A percentile compares a stretch with the other conserved stretches of the same genome.
These are phyloP conservation scores for Thrips palmi DNA, from an alignment of 1,140 invertebrate species.

Conservation along the genomic window DNA sequence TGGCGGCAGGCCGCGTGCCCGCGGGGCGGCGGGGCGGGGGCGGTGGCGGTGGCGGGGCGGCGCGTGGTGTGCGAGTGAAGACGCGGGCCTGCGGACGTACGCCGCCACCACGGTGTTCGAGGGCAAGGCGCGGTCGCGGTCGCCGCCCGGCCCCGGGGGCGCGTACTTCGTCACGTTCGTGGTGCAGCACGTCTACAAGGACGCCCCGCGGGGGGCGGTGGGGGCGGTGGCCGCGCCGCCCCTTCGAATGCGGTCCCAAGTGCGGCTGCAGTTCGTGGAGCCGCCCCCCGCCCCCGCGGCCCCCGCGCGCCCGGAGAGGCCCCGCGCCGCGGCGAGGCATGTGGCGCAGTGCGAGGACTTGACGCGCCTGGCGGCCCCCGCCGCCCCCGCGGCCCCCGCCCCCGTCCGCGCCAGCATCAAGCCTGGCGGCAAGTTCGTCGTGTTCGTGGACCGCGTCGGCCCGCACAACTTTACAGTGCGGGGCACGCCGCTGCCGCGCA, in stretches of 20 bases:
- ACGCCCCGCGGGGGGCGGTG: constrained; percentile 28
- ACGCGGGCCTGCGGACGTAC: too few species aligned
- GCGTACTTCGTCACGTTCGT: constrained; percentile 45
- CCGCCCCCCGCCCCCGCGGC: constrained; percentile 16
- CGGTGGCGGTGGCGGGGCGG: too few species aligned
- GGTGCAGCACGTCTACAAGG: constrained; percentile 39
- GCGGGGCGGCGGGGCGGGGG: too few species aligned
- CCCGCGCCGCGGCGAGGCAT: constrained; percentile 18
- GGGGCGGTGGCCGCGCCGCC: too few species aligned
- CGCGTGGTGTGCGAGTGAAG: too few species aligned
- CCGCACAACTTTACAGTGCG: constrained; percentile 42
- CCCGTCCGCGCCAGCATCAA: constrained; percentile 33
- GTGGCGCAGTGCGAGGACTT: constrained; percentile 15
- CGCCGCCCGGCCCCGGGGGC: constrained; percentile 26
- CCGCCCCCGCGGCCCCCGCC: constrained; percentile 7
- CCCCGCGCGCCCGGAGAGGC: constrained; percentile 20
- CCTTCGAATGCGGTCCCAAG: constrained; percentile 30
- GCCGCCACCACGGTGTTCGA: constrained; percentile 44
- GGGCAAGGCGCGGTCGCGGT: constrained; percentile 40
- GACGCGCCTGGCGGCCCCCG: constrained; percentile 11
- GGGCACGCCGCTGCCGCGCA: constrained; percentile 31
- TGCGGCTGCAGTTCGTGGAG: constrained; percentile 29
- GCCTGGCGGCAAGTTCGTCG: constrained; percentile 39
- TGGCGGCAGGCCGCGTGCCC: too few species aligned
- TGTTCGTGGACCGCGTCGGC: constrained; percentile 43